A percentile compares a stretch with the other conserved stretches of the same genome.
These are phyloP conservation scores for Mastomys coucha DNA, from an alignment of 2,113 vertebrate genomes.

Conservation along the genomic window DNA sequence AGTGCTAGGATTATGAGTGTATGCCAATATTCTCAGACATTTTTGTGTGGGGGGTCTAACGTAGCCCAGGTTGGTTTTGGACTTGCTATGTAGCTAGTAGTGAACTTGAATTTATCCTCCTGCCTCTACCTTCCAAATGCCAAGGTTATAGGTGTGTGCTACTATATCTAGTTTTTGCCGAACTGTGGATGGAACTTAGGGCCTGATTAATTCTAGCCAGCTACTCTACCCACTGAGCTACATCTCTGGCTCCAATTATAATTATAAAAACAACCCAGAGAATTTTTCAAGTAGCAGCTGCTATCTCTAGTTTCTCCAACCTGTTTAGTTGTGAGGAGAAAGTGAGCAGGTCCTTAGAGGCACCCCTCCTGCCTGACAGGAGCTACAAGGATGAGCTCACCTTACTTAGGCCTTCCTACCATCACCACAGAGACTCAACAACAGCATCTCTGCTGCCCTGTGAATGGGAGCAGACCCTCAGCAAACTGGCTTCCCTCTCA, in stretches of 20 bases:
- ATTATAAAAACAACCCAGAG: background rate
- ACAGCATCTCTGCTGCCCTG: conserved; percentile 8
- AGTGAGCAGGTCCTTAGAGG: background rate
- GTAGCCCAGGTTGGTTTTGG: background rate
- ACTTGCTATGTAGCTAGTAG: background rate
- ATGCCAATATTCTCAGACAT: background rate
- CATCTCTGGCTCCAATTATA: no score
- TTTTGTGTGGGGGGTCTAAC: background rate
- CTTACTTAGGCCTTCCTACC: background rate
- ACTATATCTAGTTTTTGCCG: background rate
- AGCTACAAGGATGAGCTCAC: background rate
- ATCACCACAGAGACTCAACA: background rate
- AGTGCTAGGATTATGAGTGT: background rate
- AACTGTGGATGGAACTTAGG: background rate
- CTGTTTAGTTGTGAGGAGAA: background rate
- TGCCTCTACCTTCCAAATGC: background rate
- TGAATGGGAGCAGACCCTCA: background rate
- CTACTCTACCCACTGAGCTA: background rate
- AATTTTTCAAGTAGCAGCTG: background rate
- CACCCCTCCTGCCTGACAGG: background rate
- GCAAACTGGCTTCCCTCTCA: background rate
- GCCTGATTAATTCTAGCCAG: no score
- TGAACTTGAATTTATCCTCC: background rate
- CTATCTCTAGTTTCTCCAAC: background rate
- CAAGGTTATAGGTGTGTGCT: background rate